phyloP scores from a whole-genome alignment of 2,888 invertebrate species.

The Chloroclysta siterata region DNA sequence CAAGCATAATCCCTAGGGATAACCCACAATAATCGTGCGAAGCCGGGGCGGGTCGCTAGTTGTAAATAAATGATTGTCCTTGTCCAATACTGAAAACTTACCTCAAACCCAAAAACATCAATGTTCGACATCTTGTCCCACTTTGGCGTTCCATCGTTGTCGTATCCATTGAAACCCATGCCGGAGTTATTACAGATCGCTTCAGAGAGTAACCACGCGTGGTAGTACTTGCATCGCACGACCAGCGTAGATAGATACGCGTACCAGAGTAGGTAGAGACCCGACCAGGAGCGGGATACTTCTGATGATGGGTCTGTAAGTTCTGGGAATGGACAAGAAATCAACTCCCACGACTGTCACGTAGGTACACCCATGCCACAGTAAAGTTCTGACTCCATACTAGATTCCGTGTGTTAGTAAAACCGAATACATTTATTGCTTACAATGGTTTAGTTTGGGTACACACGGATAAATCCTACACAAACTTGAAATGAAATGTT shows the following conservation, averaged over 20 bases:
- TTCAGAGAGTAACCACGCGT: constrained; percentile 98
- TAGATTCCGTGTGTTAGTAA: no score
- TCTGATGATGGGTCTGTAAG: constrained; percentile 75
- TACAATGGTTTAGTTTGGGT: no score
- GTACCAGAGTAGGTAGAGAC: constrained; percentile 82
- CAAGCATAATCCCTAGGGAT: no score
- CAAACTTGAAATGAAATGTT: no score
- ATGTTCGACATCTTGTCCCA: constrained; percentile 98
- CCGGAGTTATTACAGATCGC: constrained; percentile 98
- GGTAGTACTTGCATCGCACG: constrained; percentile 96
- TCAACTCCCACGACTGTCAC: neutral
- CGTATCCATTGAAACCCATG: constrained; percentile 94
- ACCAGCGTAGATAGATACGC: constrained; percentile 92
- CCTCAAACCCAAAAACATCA: constrained; percentile 94
- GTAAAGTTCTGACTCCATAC: no score
- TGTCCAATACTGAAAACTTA: constrained; percentile 57
- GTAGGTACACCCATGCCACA: no score
- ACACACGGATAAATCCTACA: no score
- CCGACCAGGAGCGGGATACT: constrained; percentile 79
- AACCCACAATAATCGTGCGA: no score
- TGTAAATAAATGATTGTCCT: no score
- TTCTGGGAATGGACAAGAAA: constrained; percentile 51
- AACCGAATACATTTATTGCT: no score
- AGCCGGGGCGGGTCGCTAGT: no score
- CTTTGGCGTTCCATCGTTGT: constrained; percentile 88